Conservation (phyloP, 2,888 invertebrate genomes). For the Maniola hyperantus region DNA sequence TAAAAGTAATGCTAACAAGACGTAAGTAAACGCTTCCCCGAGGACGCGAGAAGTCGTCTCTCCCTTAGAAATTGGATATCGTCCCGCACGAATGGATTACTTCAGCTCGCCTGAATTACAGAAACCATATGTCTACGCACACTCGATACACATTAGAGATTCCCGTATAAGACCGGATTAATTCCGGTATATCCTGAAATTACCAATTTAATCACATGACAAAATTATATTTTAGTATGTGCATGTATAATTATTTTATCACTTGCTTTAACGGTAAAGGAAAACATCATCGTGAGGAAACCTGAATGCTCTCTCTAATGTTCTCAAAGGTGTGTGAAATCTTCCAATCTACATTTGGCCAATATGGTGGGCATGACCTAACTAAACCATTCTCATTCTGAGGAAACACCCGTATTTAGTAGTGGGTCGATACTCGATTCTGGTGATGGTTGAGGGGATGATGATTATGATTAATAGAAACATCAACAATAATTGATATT, state of each 20-base stretch:
- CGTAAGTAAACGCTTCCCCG: slow-evolving; percentile 33
- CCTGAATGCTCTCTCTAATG: background rate
- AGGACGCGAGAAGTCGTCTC: slow-evolving; percentile 60
- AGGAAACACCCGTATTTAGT: too few species aligned
- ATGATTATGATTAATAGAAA: too few species aligned
- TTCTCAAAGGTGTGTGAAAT: too few species aligned
- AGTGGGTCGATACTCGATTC: too few species aligned
- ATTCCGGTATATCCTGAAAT: slow-evolving; percentile 66
- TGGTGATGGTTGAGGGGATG: too few species aligned
- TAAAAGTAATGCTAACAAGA: background rate
- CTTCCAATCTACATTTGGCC: too few species aligned
- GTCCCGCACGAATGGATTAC: slow-evolving; percentile 73
- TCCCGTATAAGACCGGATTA: slow-evolving; percentile 73
- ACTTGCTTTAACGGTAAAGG: background rate
- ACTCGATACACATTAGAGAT: slow-evolving; percentile 71
- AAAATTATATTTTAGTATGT: slow-evolving; percentile 32
- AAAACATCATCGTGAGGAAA: background rate
- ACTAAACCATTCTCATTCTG: too few species aligned
- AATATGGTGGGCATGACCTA: too few species aligned
- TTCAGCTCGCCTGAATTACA: slow-evolving; percentile 74
- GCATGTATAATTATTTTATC: slow-evolving; percentile 3
- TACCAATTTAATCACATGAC: slow-evolving; percentile 56
- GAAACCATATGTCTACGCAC: slow-evolving; percentile 75
- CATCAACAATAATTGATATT: too few species aligned
- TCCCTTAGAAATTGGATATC: slow-evolving; percentile 73